Percentiles rank a stretch among this genome's conserved stretches.
These are phyloP conservation scores for Dromius quadrimaculatus DNA, from an alignment of 2,888 invertebrate genomes.

Conservation along the genomic window DNA sequence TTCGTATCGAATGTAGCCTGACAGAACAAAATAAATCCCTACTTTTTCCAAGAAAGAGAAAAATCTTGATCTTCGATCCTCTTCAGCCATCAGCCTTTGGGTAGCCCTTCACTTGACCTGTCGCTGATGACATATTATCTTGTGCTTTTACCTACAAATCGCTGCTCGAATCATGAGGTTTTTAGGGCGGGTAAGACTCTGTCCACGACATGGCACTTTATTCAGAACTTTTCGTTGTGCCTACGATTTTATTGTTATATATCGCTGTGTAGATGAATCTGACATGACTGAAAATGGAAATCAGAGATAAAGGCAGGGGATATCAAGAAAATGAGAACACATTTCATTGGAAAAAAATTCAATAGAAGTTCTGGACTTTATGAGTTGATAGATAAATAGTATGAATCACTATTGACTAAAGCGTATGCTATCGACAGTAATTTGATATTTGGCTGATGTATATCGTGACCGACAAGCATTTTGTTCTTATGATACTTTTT, in stretches of 20 bases:
- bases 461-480: too few species aligned
- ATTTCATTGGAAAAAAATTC: too few species aligned
- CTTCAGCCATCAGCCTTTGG: constrained; percentile 5
- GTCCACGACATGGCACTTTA: constrained; percentile 22
- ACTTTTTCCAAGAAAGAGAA: constrained; percentile 18
- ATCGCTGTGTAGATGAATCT: neutral
- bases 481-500: too few species aligned
- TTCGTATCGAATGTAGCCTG: constrained; percentile 28
- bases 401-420: too few species aligned
- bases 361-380: too few species aligned
- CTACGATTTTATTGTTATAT: constrained; percentile 19
- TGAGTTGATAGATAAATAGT: too few species aligned
- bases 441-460: too few species aligned
- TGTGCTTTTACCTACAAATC: constrained; percentile 32
- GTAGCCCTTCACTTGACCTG: constrained; percentile 28
- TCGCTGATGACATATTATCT: constrained; percentile 30
- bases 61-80: neutral
- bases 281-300: too few species aligned
- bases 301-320: too few species aligned
- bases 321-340: too few species aligned
- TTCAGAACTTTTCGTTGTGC: constrained; percentile 26
- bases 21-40: constrained; percentile 5
- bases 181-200: constrained; percentile 2
- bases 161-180: neutral
- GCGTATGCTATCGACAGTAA: too few species aligned